Base-by-base conservation (phyloP, 1,140 invertebrate genomes). In the Brachionus paranguensis region DNA sequence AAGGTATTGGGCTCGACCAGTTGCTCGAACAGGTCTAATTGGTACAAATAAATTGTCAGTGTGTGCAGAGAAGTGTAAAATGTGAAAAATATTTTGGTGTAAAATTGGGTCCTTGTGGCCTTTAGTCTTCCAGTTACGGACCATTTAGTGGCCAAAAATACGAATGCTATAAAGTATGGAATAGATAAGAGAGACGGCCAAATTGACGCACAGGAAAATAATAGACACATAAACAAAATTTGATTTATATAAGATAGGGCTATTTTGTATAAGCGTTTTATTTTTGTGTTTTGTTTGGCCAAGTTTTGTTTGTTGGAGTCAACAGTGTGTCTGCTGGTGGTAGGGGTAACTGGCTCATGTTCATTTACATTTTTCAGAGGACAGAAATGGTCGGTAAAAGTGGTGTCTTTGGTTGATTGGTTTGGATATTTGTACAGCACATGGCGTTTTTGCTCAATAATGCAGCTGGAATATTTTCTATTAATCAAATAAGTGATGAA, bases 81-180 rank as follows among this genome's bases (percentile, higher is more conserved):
- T 90, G 95, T 92, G 10, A 95, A 86, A 24, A 89, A 78, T 27
- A 89, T 85, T 60, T 81, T 81, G 0, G 33, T 89, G 86, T 20
- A 87, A 20, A 64, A 68, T 78, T 37, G 86, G 93, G 87, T 95
- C 97, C 1, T 91, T 92, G 84, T 91, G 91, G 60, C 94, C 92
- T 84, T 92, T 86, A 50, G 87, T 84, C 45, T 88, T 92, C 87
- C 94, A 94, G 78, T 64, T 27, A 86, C 93, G 93, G 17, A 93
- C 94, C 96, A 96, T 90, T 94, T 95, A 0, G 95, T 96, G 14
- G 94, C 93, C 6, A 94, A 92, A 33, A 92, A 91, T 85, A 98
- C 90, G 88, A 98, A 98, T 14, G 93, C 91, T 14, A 95, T 85
- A 89, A 95, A 96, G 89, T 97, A 97, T 45, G 96, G 91, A 11